Base-by-base conservation (phyloP, 2,113 vertebrate genomes). In the Corythoichthys haematopterus region DNA sequence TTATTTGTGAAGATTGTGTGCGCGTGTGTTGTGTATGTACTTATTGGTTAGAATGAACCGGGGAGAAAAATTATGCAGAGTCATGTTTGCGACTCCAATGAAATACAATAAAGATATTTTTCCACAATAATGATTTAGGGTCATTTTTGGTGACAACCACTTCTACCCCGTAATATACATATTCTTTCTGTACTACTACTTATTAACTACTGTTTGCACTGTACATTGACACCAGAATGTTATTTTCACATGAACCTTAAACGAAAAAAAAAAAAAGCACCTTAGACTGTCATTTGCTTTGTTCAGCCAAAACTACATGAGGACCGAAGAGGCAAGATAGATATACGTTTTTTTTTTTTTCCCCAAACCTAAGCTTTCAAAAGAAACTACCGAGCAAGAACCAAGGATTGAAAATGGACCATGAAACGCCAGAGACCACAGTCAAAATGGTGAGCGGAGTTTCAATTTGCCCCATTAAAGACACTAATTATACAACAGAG, bases 41-140 rank as follows among this genome's bases (percentile, higher is more conserved):
- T 59, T 33, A n/a, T 13, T 11, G 9, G 3, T 55, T 28, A 33
- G 15, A 6, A 8, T 66, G n/a, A 52, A 62, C 40, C 65, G 52
- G 65, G 60, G 4, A 8, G 48, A 6, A 4, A 58, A 35, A 6
- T 6, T 50, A 8, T 50, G 4, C 51, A 64, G 70, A 48, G 5
- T 64, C 33, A 60, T 62, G 20, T 6, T 61, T 45, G 11, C 62
- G 51, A 6, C 59, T 28, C 15, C 38, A 57, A 48, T 53, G 36
- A 16, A 45, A 67, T 6, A 14, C 60, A 86, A 86, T 85, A 83
- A 85, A 87, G 62, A 80, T 48, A 48, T 85, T 76, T 87, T 43
- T 61, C n/a, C 52, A 55, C 52, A 11, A 3, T 55, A 20, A 55
- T 43, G 9, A 43, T 7, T 43, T 43, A 43, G 40, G 6, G 40